phyloP scores from a whole-genome alignment of 2,113 vertebrate species.

The Colaptes auratus region DNA sequence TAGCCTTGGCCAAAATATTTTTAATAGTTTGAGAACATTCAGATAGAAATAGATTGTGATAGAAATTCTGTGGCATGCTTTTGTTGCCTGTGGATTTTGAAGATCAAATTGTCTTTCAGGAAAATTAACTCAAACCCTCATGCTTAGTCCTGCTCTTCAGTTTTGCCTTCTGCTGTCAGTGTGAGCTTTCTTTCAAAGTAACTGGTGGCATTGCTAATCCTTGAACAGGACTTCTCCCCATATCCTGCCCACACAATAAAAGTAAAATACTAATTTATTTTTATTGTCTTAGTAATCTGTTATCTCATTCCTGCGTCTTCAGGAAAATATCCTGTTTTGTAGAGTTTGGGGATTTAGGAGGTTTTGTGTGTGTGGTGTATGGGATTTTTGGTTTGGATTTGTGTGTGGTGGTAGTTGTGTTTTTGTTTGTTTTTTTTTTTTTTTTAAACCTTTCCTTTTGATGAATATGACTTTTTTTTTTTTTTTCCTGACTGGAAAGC shows the following conservation, averaged over 20 bases:
- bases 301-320: background rate
- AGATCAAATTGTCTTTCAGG: background rate
- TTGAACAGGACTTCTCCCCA: background rate
- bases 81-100: background rate
- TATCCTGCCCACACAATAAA: background rate
- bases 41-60: background rate
- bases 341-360: background rate
- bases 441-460: background rate
- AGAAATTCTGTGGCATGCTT: background rate
- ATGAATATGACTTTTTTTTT: background rate
- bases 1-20: slow-evolving; percentile 18
- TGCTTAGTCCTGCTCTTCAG: background rate
- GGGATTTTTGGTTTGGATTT: background rate
- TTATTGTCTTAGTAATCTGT: background rate
- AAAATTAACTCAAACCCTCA: background rate
- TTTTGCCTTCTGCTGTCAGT: background rate
- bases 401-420: background rate
- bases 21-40: slow-evolving; percentile 24
- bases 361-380: accelerated
- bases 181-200: background rate
- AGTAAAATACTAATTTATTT: background rate
- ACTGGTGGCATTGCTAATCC: background rate
- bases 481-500: background rate
- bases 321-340: background rate
- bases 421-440: too few relatives aligned